Conservation (phyloP, 2,113 vertebrate genomes). For the Melanerpes formicivorus region DNA sequence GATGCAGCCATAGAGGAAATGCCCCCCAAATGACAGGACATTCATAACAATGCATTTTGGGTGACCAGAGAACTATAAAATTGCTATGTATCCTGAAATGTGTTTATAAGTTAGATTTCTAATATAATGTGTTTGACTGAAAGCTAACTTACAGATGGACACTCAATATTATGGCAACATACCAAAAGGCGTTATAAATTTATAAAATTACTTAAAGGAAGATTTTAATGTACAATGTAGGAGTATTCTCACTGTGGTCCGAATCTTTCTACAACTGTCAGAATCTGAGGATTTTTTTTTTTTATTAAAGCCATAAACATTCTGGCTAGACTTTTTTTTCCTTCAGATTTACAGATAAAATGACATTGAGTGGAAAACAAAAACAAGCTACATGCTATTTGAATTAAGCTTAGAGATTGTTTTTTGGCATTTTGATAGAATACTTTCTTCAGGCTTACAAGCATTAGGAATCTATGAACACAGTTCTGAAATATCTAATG, state of each 20-base stretch:
- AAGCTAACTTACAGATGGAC: neutral
- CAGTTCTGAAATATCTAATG: slow-evolving; percentile 61
- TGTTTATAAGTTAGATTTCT: neutral
- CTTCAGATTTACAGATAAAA: slow-evolving; percentile 33
- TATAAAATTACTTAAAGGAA: neutral
- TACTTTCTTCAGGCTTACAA: slow-evolving; percentile 57
- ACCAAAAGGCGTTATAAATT: neutral
- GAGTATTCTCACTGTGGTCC: neutral
- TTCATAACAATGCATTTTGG: neutral
- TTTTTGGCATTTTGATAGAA: slow-evolving; percentile 35
- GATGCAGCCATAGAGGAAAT: neutral
- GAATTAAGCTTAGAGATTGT: slow-evolving; percentile 40
- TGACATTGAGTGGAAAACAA: slow-evolving; percentile 24
- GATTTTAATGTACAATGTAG: neutral
- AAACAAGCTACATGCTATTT: slow-evolving; percentile 12
- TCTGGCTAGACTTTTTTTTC: neutral
- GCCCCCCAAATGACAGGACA: neutral
- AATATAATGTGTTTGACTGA: neutral
- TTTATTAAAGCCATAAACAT: slow-evolving; percentile 25
- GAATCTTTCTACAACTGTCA: slow-evolving; percentile 26
- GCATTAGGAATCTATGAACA: slow-evolving; percentile 49
- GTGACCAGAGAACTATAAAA: neutral
- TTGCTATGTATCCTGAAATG: neutral
- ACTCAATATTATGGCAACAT: neutral
- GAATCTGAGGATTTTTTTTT: slow-evolving; percentile 48